Evolutionary conservation across 2,797 vertebrate species (phyloP).

Genomic region (Aselliscus stoliczkanus): DNA sequence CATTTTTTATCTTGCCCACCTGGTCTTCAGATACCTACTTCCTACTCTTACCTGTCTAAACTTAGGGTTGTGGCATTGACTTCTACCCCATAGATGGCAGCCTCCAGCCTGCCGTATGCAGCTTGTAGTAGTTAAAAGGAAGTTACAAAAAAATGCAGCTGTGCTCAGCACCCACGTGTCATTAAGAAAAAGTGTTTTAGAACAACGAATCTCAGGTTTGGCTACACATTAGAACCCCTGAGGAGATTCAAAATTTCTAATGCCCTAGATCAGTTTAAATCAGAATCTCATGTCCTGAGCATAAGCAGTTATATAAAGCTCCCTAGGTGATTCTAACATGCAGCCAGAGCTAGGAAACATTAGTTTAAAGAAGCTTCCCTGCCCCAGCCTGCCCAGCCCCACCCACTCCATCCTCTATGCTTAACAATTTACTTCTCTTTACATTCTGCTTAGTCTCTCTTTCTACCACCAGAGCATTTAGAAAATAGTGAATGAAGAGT

Average conservation of each 20-base stretch:
- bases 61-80: not conserved
- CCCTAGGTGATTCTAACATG: not conserved
- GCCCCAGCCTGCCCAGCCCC: not conserved
- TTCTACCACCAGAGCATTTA: not conserved
- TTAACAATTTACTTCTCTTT: not conserved
- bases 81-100: not conserved
- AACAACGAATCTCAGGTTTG: not conserved
- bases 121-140: not conserved
- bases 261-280: not conserved
- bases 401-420: no score
- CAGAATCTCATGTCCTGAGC: not conserved
- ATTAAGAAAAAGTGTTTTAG: not conserved
- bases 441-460: not conserved
- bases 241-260: not conserved
- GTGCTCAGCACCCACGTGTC: not conserved
- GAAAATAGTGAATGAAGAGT: not conserved
- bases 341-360: not conserved
- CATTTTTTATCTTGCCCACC: not conserved
- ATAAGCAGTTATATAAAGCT: not conserved
- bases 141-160: not conserved
- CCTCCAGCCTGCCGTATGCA: not conserved
- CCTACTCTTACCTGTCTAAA: not conserved
- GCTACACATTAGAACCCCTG: not conserved
- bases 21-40: not conserved
- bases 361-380: not conserved